Conservation (phyloP, 2,888 invertebrate species). For the Leptinotarsa peninsularis region DNA sequence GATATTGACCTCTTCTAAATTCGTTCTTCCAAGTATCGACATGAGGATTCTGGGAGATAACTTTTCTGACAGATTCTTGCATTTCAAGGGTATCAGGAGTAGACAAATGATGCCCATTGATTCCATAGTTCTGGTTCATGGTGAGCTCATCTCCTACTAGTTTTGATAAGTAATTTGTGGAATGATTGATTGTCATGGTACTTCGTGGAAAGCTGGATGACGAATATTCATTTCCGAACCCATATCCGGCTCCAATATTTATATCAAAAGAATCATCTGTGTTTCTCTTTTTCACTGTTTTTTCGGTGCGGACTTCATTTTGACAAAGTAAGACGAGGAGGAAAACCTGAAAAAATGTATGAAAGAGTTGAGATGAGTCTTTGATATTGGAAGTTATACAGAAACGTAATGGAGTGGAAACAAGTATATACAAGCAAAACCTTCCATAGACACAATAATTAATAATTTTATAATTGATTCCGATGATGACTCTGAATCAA, state of each 20-base stretch:
- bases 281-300: conserved; percentile 16
- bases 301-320: conserved; percentile 11
- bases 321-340: conserved; percentile 26
- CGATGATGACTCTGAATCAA: too few relatives aligned
- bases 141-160: conserved; percentile 24
- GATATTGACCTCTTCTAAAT: neutral
- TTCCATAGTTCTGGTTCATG: conserved; percentile 12
- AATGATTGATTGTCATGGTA: conserved; percentile 32
- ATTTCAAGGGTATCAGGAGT: neutral
- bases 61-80: neutral
- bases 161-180: conserved; percentile 27
- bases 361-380: too few relatives aligned
- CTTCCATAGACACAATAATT: too few relatives aligned
- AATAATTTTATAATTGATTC: too few relatives aligned
- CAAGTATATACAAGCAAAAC: too few relatives aligned
- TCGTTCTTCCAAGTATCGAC: neutral
- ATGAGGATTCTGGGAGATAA: neutral
- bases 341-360: conserved; percentile 28
- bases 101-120: conserved; percentile 13
- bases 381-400: too few relatives aligned
- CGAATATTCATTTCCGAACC: conserved; percentile 32
- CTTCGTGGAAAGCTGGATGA: conserved; percentile 28
- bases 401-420: too few relatives aligned
- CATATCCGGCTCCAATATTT: conserved; percentile 46
- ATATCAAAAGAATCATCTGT: conserved; percentile 41